Evolutionary conservation across 2,113 vertebrate species (phyloP), one percentile per base, ranked within the genome.

Genomic region (Reinhardtius hippoglossoides): DNA sequence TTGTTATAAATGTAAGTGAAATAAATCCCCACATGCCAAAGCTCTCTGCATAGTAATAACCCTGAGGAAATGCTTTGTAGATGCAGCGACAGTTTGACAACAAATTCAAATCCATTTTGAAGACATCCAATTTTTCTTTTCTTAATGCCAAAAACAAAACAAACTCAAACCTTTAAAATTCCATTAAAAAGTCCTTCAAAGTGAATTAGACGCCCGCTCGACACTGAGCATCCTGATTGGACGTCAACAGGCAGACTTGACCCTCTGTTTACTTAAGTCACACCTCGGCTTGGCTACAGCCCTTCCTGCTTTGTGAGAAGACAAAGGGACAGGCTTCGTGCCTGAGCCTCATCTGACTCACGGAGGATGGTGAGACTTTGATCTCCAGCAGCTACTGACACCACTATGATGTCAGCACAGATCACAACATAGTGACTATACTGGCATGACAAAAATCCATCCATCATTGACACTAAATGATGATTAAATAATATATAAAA

Each of bases 311-410:
- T 35, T 27, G 26, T 13, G 60, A 57, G 55, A 46, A 72, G 58
- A 78, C 73, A 81, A 78, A 72, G 72, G 42, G 58, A 59, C 24
- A 37, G 48, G 56, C 72, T 75, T 37, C 58, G 46, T 71, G 71
- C 37, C 21, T 21, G 60, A 57, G 71, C 20, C 42, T 31, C 40
- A 42, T 46, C 60, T 70, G 60, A 71, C 42, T 42, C 20, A 37
- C 55, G 7, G 31, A 74, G 60, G 59, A 42, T 58, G 60, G 58
- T 27, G 27, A 63, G 2, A 55, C 50, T 40, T 5, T 21, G 18
- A 52, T 18, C 12, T 35, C 44, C 9, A 46, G 37, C 54, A 61
- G 24, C 56, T 40, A 3, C 80, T 42, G 23, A 42, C 16, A 4
- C 24, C 23, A 64, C 78, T 44, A 10, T 16, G 5, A 26, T 8